These are phyloP conservation scores for Selene dorsalis DNA, from an alignment of 2,797 vertebrate species.

Conservation along the genomic window DNA sequence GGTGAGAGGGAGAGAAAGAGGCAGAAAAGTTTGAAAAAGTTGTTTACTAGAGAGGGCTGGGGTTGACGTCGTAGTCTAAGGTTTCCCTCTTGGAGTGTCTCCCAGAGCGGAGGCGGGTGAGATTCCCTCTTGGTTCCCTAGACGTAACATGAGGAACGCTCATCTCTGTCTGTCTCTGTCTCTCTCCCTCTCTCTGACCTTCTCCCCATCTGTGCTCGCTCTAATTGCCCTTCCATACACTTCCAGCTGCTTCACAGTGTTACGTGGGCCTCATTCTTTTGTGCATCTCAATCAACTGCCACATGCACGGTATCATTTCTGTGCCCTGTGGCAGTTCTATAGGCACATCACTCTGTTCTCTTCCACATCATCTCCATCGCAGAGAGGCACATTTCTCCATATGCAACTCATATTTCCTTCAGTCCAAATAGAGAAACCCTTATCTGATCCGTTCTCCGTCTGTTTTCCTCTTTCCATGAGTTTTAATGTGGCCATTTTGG, in stretches of 20 bases:
- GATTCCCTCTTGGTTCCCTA: slow-evolving; percentile 89
- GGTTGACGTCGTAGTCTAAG: slow-evolving; percentile 91
- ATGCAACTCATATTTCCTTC: slow-evolving; percentile 68
- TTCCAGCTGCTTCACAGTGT: slow-evolving; percentile 32
- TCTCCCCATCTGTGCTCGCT: slow-evolving; percentile 49
- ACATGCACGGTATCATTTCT: background rate
- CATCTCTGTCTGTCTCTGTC: slow-evolving; percentile 74
- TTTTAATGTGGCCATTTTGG: slow-evolving; percentile 76
- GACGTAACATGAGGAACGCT: slow-evolving; percentile 90
- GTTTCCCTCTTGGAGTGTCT: slow-evolving; percentile 91
- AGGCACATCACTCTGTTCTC: slow-evolving; percentile 3
- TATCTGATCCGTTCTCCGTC: slow-evolving; percentile 73
- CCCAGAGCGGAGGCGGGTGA: slow-evolving; percentile 88
- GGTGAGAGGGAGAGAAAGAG: slow-evolving; percentile 23
- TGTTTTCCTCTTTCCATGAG: slow-evolving; percentile 68
- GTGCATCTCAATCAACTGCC: slow-evolving; percentile 46
- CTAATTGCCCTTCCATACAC: slow-evolving; percentile 72
- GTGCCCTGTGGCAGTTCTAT: slow-evolving; percentile 22
- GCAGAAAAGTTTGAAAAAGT: slow-evolving; percentile 88
- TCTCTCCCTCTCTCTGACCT: slow-evolving; percentile 75
- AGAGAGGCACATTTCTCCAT: slow-evolving; percentile 64
- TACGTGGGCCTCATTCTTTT: slow-evolving; percentile 26
- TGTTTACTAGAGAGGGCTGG: slow-evolving; percentile 89
- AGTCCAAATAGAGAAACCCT: slow-evolving; percentile 63
- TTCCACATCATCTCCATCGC: slow-evolving; percentile 49